Evolutionary conservation across 2,797 vertebrate species (phyloP).

Genomic region (Aplochiton taeniatus): DNA sequence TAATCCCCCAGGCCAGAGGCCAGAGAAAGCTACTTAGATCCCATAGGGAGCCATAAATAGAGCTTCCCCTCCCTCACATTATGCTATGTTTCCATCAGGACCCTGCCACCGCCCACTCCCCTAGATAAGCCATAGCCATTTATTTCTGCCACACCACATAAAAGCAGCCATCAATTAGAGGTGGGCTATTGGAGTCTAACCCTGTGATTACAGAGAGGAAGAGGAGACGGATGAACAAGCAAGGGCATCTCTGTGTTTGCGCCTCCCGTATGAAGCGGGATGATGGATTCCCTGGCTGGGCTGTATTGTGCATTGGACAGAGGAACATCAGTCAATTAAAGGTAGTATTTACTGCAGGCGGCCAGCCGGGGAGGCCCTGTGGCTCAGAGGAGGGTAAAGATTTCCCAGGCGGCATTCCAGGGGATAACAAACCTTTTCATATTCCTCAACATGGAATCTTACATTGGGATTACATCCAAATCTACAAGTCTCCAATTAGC

Average conservation of each 20-base stretch:
- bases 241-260: conserved; percentile 51
- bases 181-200: conserved; percentile 61
- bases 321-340: conserved; percentile 59
- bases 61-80: conserved; percentile 46
- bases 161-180: conserved; percentile 73
- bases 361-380: neutral
- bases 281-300: conserved; percentile 64
- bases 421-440: too few species aligned
- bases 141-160: conserved; percentile 70
- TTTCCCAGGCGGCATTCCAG: neutral
- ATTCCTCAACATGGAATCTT: too few species aligned
- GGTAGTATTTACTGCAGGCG: neutral
- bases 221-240: conserved; percentile 59
- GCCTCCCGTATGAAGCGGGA: conserved; percentile 41
- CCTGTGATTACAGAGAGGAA: conserved; percentile 62
- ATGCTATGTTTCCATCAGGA: conserved; percentile 53
- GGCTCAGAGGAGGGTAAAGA: neutral
- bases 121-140: conserved; percentile 56
- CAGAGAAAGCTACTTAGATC: conserved; percentile 38
- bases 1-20: conserved; percentile 31
- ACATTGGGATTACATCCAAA: too few species aligned
- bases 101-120: conserved; percentile 24
- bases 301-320: conserved; percentile 49
- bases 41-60: conserved; percentile 52
- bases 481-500: too few species aligned